Base-by-base conservation (phyloP, 2,888 invertebrate species). In the Anoplius nigerrimus region DNA sequence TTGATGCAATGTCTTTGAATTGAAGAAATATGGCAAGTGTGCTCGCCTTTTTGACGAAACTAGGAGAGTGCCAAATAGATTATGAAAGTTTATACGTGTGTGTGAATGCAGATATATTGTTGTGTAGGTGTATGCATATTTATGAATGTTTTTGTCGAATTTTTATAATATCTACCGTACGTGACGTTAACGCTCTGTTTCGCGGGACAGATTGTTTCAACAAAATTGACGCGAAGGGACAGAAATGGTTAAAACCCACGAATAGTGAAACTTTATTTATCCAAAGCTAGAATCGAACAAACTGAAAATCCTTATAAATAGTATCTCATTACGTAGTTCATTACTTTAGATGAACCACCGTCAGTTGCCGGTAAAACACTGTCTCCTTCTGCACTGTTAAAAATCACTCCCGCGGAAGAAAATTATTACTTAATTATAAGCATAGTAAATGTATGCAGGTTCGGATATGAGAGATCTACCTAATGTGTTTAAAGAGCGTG, bases 1-100 rank as follows among this genome's bases (percentile, higher is more conserved):
- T 78, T 72, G 77, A 86, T 87, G 87, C 87, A 87, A 87, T 87
- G 87, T 85, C 87, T 82, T 82, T 86, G 87, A 87, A 87, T 87
- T 87, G 87, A 87, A 84, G 77, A 85, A 34, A 84, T 76, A 81
- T 87, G 86, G 85, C 79, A 78, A 79, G 81, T 46, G 87, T 83
- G 80, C 87, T 86, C 86, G 82, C 81, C 82, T 83, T 84, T 82
- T 80, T 75, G 72, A 81, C 68, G 70, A 83, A 83, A 82, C 71
- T 80, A 81, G 84, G 83, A 82, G 84, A 84, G 86, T 84, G 83
- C 85, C 82, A 82, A 84, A 80, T 85, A 86, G 84, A 82, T 80
- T 82, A 79, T 78, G 81, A 80, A 85, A 82, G 84, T 86, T 86
- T 86, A 84, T 87, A 86, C 77, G 73, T 78, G 73, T 76, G 73